A percentile compares a stretch with the other conserved stretches of the same genome.
Evolutionary conservation across 2,797 vertebrate species (phyloP).

Genomic region (Pseudocheirus occidentalis): DNA sequence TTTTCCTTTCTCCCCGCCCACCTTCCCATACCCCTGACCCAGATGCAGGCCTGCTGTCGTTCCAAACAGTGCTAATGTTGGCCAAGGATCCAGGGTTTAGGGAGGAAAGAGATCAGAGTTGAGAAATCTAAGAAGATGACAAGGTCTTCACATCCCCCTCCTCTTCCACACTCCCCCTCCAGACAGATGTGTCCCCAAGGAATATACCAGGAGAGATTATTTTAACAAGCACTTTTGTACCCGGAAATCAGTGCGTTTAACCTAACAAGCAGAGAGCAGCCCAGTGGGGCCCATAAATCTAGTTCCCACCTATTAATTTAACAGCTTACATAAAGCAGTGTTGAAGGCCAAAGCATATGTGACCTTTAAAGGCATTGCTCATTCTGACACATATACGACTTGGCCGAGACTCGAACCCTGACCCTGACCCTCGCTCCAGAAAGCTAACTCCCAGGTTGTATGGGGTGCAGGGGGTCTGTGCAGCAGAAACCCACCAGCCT

Average conservation of each 20-base stretch:
- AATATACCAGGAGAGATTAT: conserved; percentile 85
- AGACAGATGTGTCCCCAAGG: conserved; percentile 83
- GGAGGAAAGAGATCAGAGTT: conserved; percentile 61
- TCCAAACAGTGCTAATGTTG: conserved; percentile 42
- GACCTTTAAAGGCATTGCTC: conserved; percentile 87
- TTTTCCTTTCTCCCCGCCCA: neutral
- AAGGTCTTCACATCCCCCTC: conserved; percentile 37
- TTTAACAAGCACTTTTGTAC: conserved; percentile 88
- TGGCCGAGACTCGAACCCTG: conserved; percentile 86
- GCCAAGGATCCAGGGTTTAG: conserved; percentile 58
- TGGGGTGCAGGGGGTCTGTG: conserved; percentile 62
- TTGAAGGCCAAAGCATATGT: conserved; percentile 85
- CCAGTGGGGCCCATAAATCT: conserved; percentile 87
- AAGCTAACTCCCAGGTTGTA: conserved; percentile 79
- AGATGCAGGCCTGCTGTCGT: conserved; percentile 51
- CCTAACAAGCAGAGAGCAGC: conserved; percentile 87
- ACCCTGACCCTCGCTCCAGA: conserved; percentile 83
- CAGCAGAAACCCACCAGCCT: conserved; percentile 57
- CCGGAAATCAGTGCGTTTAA: conserved; percentile 89
- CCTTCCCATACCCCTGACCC: neutral
- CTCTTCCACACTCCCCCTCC: conserved; percentile 66
- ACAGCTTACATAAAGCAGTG: conserved; percentile 85
- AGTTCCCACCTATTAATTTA: conserved; percentile 88
- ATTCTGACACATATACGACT: conserved; percentile 86
- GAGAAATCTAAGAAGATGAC: conserved; percentile 38